Base-by-base conservation (phyloP, 1,140 invertebrate species). In the Panagrolaimus sp. region DNA sequence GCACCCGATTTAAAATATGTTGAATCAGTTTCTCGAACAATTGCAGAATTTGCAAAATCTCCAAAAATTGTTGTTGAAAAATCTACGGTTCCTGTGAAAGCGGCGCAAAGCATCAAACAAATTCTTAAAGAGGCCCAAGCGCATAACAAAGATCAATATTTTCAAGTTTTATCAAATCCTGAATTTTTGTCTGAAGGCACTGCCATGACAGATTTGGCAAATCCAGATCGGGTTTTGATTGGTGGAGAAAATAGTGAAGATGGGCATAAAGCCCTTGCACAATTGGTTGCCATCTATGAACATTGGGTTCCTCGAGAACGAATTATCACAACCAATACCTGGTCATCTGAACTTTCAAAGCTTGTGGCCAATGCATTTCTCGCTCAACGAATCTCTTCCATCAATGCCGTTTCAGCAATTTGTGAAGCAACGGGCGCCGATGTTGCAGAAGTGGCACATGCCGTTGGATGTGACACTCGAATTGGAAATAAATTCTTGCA, bases 21-120 rank as follows among this genome's bases (percentile, higher is more conserved):
- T 0, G 96, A 99, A 86, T 90, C 90, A 58, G 94, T 94, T 21
- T 93, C 95, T 0, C 86, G 96, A 71, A 77, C 78, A n/a, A 98
- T 99, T 69, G 95, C 95, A 0, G 89, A 93, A 72, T 88, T 93
- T 17, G 90, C 94, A 0, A 88, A 89, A 52, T 90, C 88, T 17
- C 89, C 91, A 80, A 99, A 98, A 87, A 98, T 99, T 75, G 93
- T 99, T 0, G 96, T 99, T 0, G 96, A 99, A 87, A 99, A 99
- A 83, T 96, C 93, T 78, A 99, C 96, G 0, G 96, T 99, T 0
- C 96, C 96, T 0, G 96, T 99, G 0, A 89, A 91, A 83, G 95
- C 96, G 2, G 95, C 96, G 1, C 93, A 98, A 83, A 95, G 92
- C 83, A 97, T 99, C 67, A 89, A 90, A 85, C 91, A 93, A 81